A percentile compares a stretch with the other conserved stretches of the same genome.
These are phyloP conservation scores for Oryzias curvinotus DNA, from an alignment of 2,113 vertebrate species.

Conservation along the genomic window DNA sequence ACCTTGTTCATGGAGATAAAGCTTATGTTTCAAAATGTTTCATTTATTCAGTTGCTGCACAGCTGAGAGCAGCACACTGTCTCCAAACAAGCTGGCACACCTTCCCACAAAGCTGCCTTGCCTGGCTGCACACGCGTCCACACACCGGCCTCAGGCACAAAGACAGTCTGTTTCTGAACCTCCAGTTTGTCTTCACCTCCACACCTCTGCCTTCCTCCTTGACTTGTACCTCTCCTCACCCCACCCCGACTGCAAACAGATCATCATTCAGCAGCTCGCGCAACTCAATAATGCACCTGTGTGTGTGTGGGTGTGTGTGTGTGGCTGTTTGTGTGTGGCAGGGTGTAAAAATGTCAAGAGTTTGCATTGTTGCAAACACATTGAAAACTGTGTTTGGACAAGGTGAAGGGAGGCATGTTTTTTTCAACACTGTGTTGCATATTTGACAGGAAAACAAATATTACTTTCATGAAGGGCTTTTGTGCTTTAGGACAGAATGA, in stretches of 20 bases:
- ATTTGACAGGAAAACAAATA: not conserved
- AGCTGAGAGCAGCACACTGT: slow-evolving; percentile 52
- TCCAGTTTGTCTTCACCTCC: slow-evolving; percentile 70
- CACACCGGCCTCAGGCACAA: slow-evolving; percentile 55
- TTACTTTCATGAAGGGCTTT: too few species aligned
- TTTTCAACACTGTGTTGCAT: not conserved
- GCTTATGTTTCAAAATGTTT: slow-evolving; percentile 58
- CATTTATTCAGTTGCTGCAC: slow-evolving; percentile 61
- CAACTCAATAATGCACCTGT: slow-evolving; percentile 40
- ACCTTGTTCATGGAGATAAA: slow-evolving; percentile 55
- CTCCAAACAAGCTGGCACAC: slow-evolving; percentile 2
- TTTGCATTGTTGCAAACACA: slow-evolving; percentile 44
- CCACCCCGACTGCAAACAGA: slow-evolving; percentile 45
- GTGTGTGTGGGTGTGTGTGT: slow-evolving; percentile 27
- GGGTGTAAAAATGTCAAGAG: slow-evolving; percentile 26
- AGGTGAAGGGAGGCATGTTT: slow-evolving; percentile 18
- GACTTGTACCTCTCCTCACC: slow-evolving; percentile 56
- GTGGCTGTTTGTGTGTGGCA: slow-evolving; percentile 1
- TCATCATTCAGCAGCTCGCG: slow-evolving; percentile 65
- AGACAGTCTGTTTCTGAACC: slow-evolving; percentile 64
- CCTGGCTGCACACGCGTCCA: slow-evolving; percentile 35
- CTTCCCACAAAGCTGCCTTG: slow-evolving; percentile 9
- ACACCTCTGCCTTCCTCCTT: slow-evolving; percentile 69
- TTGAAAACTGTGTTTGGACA: slow-evolving; percentile 19
- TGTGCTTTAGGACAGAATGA: too few species aligned